Conservation (phyloP, 2,888 invertebrate species). For the Gari tellinella region DNA sequence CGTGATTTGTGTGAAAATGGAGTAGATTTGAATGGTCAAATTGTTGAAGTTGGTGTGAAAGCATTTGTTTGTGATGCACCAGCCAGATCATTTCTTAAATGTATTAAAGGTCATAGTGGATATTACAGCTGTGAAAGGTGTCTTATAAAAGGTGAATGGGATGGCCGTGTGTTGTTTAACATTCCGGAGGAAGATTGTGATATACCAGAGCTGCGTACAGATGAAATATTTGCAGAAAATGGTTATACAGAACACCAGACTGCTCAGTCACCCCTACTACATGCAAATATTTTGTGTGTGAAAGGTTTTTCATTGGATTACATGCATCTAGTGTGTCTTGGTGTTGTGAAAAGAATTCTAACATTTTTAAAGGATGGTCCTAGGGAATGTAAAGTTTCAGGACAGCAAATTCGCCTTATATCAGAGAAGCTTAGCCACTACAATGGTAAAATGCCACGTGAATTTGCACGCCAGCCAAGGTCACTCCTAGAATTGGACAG, state of each 20-base stretch:
- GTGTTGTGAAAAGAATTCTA: constrained; percentile 66
- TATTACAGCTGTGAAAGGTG: constrained; percentile 77
- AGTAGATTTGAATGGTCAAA: too few relatives aligned
- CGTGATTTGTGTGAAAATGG: neutral
- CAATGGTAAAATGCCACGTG: constrained; percentile 44
- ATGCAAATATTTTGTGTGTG: constrained; percentile 57
- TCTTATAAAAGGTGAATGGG: constrained; percentile 30
- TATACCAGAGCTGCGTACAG: constrained; percentile 50
- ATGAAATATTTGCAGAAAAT: constrained; percentile 54
- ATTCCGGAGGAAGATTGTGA: too few relatives aligned
- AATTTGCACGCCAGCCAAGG: constrained; percentile 73
- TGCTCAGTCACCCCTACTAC: constrained; percentile 49
- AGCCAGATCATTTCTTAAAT: constrained; percentile 72
- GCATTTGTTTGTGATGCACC: constrained; percentile 75
- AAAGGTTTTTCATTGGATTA: constrained; percentile 73
- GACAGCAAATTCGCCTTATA: constrained; percentile 12
- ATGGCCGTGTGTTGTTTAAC: constrained; percentile 46
- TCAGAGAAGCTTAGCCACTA: constrained; percentile 6
- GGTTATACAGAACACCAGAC: constrained; percentile 57
- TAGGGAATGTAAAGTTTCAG: constrained; percentile 12
- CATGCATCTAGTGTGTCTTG: constrained; percentile 79
- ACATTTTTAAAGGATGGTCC: constrained; percentile 62
- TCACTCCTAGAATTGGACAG: constrained; percentile 62
- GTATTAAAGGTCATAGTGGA: constrained; percentile 69
- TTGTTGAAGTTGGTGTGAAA: too few relatives aligned